phyloP scores from a whole-genome alignment of 1,140 invertebrate genomes.

The Lepeophtheirus salmonis region DNA sequence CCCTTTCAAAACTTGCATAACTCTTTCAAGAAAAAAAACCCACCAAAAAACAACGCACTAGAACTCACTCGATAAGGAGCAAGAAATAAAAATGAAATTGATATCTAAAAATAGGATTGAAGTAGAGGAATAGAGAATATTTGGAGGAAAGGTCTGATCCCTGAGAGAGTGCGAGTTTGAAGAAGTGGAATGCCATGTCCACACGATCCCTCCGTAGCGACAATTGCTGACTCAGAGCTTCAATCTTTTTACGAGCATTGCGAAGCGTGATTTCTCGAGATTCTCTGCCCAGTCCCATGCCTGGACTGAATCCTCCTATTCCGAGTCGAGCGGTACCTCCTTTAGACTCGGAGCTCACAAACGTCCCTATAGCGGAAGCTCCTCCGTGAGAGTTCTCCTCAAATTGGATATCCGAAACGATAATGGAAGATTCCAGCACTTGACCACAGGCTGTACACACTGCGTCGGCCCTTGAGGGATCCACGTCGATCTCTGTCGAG shows the following conservation, averaged over 20 bases:
- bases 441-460: constrained; percentile 90
- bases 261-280: constrained; percentile 70
- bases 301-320: constrained; percentile 21
- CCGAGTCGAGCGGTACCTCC: constrained; percentile 42
- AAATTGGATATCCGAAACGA: constrained; percentile 89
- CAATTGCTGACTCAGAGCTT: constrained; percentile 49
- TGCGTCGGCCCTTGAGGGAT: constrained; percentile 74
- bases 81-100: too few species aligned
- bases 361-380: constrained; percentile 68
- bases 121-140: too few species aligned
- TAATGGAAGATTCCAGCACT: constrained; percentile 84
- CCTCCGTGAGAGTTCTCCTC: constrained; percentile 76
- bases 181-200: constrained; percentile 84
- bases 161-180: constrained; percentile 76
- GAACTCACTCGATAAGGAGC: too few species aligned
- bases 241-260: constrained; percentile 65
- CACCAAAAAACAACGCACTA: too few species aligned
- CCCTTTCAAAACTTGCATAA: too few species aligned
- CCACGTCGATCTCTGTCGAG: constrained; percentile 28
- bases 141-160: too few species aligned
- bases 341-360: constrained; percentile 69
- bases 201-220: constrained; percentile 70
- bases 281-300: constrained; percentile 54
- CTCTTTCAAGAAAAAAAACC: too few species aligned
- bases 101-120: too few species aligned